Evolutionary conservation across 2,888 invertebrate species (phyloP).

Genomic region (Spisula subtruncata): DNA sequence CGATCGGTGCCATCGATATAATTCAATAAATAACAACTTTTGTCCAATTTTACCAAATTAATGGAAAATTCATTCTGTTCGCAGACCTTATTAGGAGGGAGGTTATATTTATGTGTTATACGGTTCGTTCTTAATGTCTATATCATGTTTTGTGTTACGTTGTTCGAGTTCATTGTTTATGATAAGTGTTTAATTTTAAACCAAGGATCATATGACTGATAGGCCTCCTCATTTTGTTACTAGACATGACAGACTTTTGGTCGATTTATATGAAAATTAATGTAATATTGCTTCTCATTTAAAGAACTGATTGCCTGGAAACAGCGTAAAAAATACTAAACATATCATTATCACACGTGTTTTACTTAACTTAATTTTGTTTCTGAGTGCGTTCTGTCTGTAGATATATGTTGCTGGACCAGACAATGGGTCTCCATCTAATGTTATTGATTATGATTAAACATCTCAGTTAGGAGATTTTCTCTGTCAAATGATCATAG

Average conservation of each 20-base stretch:
- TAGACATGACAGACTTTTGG: background rate
- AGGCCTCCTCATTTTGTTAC: no score
- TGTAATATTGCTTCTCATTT: no score
- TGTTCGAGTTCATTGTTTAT: background rate
- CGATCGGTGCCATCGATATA: background rate
- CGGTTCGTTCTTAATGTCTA: background rate
- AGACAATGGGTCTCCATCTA: no score
- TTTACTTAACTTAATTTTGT: background rate
- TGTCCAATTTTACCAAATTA: background rate
- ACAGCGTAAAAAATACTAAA: no score
- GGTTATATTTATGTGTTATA: background rate
- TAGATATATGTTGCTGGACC: no score
- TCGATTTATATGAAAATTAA: background rate
- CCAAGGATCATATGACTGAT: background rate
- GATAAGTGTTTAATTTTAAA: conserved; percentile 4
- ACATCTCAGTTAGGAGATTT: no score
- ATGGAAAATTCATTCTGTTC: background rate
- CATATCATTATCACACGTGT: background rate
- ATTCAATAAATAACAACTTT: conserved; percentile 17
- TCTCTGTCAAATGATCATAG: no score
- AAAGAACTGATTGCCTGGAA: no score
- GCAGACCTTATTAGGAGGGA: background rate
- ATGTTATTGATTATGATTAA: no score
- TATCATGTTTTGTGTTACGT: background rate
- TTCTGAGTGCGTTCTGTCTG: background rate